These are phyloP conservation scores for Hydropotes inermis DNA, from an alignment of 2,113 vertebrate genomes.

Conservation along the genomic window DNA sequence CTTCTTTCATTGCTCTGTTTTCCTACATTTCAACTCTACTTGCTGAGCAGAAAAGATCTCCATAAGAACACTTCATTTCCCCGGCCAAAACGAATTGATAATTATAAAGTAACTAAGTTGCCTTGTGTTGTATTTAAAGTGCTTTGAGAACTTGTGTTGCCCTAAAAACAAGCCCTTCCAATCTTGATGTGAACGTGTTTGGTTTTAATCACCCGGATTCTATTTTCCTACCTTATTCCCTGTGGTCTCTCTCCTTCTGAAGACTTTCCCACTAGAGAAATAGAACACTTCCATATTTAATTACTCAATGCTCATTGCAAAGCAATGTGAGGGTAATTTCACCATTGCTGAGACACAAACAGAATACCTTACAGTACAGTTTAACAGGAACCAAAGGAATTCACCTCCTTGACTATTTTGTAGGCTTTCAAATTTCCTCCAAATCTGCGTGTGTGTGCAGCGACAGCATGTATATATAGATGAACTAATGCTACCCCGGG, in stretches of 20 bases:
- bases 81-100: constrained; percentile 70
- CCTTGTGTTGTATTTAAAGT: constrained; percentile 58
- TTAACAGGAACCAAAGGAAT: constrained; percentile 29
- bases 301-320: constrained; percentile 8
- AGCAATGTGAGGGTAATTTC: constrained; percentile 37
- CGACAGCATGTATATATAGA: background rate
- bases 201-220: constrained; percentile 20
- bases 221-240: background rate
- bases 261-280: background rate
- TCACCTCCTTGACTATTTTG: background rate
- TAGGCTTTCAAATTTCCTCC: constrained; percentile 31
- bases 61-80: constrained; percentile 75
- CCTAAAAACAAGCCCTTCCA: constrained; percentile 62
- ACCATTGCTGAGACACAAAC: constrained; percentile 10
- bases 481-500: background rate
- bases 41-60: constrained; percentile 71
- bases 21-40: constrained; percentile 68
- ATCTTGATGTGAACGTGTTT: constrained; percentile 37
- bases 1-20: constrained; percentile 74
- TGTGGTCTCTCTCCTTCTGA: background rate
- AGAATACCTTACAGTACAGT: background rate
- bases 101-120: constrained; percentile 66
- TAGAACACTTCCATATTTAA: constrained; percentile 21
- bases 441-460: background rate
- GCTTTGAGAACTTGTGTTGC: constrained; percentile 49